phyloP scores from a whole-genome alignment of 2,888 invertebrate species.

The Frankliniella fusca region DNA sequence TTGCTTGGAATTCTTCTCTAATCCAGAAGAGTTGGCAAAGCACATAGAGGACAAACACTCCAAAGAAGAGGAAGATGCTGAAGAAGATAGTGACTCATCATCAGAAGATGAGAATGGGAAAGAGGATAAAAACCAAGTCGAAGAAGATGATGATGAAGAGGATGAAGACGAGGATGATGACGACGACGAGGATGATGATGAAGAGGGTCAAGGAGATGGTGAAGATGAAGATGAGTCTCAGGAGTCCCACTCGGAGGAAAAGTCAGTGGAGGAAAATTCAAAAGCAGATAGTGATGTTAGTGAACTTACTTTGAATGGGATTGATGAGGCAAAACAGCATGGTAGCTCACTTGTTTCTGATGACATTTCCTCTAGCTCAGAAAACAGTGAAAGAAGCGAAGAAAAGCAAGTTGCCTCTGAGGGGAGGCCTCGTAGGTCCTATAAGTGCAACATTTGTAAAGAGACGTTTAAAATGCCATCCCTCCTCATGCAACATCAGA shows the following conservation, averaged over 20 bases:
- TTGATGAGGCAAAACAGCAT: slow-evolving; percentile 28
- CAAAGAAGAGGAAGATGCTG: not conserved
- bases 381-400: slow-evolving; percentile 34
- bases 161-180: slow-evolving; percentile 38
- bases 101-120: slow-evolving; percentile 33
- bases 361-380: slow-evolving; percentile 28
- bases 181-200: slow-evolving; percentile 31
- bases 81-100: not conserved
- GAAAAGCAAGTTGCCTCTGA: not conserved
- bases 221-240: slow-evolving; percentile 25
- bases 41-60: slow-evolving; percentile 47
- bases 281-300: slow-evolving; percentile 28
- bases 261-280: slow-evolving; percentile 35
- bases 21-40: slow-evolving; percentile 50
- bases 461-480: slow-evolving; percentile 29
- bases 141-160: slow-evolving; percentile 38
- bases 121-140: slow-evolving; percentile 38
- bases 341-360: not conserved
- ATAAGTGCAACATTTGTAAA: slow-evolving; percentile 34
- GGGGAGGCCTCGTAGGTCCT: slow-evolving; percentile 32
- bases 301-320: slow-evolving; percentile 14
- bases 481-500: slow-evolving; percentile 30
- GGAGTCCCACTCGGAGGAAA: slow-evolving; percentile 28
- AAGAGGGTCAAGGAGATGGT: slow-evolving; percentile 28
- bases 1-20: slow-evolving; percentile 57